phyloP scores from a whole-genome alignment of 1,140 invertebrate species.

The Penaeus vannamei region DNA sequence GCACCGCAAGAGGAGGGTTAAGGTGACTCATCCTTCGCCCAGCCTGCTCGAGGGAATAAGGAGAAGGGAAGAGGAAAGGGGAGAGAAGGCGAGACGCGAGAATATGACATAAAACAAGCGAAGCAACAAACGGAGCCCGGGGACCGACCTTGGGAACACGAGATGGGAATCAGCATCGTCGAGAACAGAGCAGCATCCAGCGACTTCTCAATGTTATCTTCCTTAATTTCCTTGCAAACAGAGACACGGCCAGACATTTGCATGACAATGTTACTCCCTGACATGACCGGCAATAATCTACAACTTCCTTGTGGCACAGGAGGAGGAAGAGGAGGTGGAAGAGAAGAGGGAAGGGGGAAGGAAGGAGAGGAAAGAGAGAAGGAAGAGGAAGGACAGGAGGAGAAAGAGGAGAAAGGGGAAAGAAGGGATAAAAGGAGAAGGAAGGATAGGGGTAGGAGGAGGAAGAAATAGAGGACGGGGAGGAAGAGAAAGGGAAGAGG shows the following conservation, averaged over 20 bases:
- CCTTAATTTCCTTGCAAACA: slow-evolving; percentile 49
- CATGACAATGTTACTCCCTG: slow-evolving; percentile 42
- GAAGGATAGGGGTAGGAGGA: background rate
- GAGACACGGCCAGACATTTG: slow-evolving; percentile 43
- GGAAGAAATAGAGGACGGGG: background rate
- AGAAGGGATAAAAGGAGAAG: background rate
- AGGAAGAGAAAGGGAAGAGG: background rate
- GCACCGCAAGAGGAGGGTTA: too few relatives aligned
- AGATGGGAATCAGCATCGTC: slow-evolving; percentile 12
- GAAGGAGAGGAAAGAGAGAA: background rate
- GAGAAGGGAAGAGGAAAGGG: too few relatives aligned
- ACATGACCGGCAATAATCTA: slow-evolving; percentile 49
- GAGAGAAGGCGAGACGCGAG: too few relatives aligned
- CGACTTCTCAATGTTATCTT: slow-evolving; percentile 46
- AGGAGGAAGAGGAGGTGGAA: background rate
- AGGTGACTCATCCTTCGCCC: too few relatives aligned
- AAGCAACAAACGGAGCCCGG: too few relatives aligned
- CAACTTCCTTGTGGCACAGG: slow-evolving; percentile 37
- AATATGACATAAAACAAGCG: too few relatives aligned
- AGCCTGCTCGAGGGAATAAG: too few relatives aligned
- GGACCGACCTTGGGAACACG: background rate
- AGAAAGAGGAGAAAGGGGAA: background rate
- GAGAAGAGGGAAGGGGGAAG: background rate
- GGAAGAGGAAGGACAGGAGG: background rate
- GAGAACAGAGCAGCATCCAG: background rate